A percentile compares a stretch with the other conserved stretches of the same genome.
These are phyloP conservation scores for Sarcophaga peregrina DNA, from an alignment of 1,140 invertebrate species.

Conservation along the genomic window DNA sequence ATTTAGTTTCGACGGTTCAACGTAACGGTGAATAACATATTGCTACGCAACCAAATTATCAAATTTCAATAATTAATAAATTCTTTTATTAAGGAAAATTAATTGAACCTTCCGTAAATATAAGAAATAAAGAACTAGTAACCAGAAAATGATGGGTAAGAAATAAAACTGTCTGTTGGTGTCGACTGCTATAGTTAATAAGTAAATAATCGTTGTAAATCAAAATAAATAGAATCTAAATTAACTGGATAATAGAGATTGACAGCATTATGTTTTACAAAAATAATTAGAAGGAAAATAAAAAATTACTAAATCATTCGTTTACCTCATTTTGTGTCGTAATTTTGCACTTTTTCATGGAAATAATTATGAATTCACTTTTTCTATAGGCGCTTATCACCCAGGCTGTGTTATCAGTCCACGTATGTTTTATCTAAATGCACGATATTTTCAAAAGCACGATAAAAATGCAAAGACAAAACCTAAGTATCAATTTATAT, in stretches of 20 bases:
- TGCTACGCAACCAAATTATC: background rate
- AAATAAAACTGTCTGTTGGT: background rate
- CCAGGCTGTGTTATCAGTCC: slow-evolving; percentile 14
- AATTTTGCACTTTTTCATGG: background rate
- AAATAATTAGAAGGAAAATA: too few species aligned
- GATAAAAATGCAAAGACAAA: background rate
- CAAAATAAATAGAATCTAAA: too few species aligned
- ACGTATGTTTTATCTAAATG: slow-evolving; percentile 23
- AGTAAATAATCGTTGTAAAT: background rate
- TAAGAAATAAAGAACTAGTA: background rate
- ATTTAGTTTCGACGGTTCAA: background rate
- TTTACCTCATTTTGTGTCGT: background rate
- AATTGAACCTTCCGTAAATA: background rate
- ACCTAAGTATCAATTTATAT: slow-evolving; percentile 29
- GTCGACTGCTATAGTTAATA: background rate
- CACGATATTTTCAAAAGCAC: slow-evolving; percentile 13
- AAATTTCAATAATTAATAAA: background rate
- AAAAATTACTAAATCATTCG: background rate
- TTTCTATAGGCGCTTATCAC: slow-evolving; percentile 24
- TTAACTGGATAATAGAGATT: too few species aligned
- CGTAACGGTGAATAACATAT: background rate
- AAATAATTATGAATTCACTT: background rate
- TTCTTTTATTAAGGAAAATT: background rate
- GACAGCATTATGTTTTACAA: too few species aligned
- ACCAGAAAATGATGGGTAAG: slow-evolving; percentile 6